Evolutionary conservation across 2,888 invertebrate species (phyloP).

Genomic region (Strigamia maritima): DNA sequence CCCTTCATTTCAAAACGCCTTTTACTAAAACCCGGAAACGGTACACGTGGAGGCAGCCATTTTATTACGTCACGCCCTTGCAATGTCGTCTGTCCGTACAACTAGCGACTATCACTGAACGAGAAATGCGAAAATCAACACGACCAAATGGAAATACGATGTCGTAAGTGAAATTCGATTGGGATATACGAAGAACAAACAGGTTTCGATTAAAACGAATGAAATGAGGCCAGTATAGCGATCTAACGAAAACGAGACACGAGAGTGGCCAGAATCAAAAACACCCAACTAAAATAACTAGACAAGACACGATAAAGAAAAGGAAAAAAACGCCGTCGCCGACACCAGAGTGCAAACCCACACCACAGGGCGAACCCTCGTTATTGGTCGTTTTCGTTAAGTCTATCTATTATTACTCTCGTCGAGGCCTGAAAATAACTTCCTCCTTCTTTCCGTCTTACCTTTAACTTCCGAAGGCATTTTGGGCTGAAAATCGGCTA

Average conservation of each 20-base stretch:
- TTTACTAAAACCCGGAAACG: not conserved
- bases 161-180: not conserved
- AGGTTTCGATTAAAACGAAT: not conserved
- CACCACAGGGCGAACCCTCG: too few species aligned
- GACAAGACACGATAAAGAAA: too few species aligned
- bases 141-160: not conserved
- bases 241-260: too few species aligned
- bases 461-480: constrained; percentile 13
- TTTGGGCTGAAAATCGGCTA: not conserved
- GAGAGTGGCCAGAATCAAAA: too few species aligned
- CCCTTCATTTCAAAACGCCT: not conserved
- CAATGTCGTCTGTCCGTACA: not conserved
- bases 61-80: not conserved
- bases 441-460: not conserved
- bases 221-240: too few species aligned
- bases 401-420: not conserved
- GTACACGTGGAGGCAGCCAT: not conserved
- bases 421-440: not conserved
- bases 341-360: not conserved
- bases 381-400: too few species aligned
- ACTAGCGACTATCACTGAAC: too few species aligned
- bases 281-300: too few species aligned
- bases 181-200: not conserved
- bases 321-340: too few species aligned
- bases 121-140: too few species aligned